Evolutionary conservation across 2,113 vertebrate species (phyloP), one percentile per base, ranked within the genome.

Genomic region (Dicentrarchus labrax): DNA sequence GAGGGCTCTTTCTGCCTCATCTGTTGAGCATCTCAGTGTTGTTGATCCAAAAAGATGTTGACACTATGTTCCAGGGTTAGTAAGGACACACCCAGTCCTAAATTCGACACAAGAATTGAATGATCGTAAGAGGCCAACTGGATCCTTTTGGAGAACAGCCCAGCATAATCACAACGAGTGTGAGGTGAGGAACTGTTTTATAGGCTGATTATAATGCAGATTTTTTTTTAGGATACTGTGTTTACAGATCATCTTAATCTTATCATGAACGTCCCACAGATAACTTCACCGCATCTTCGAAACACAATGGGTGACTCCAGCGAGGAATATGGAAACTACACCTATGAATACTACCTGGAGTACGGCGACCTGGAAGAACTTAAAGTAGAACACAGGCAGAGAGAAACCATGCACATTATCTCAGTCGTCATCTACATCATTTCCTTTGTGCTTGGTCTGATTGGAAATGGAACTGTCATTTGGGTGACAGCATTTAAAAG

Each of bases 401-500:
- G 71, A 38, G 88, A 92, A 43, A 60, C 91, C 3, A 90, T 94
- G 47, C 97, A 98, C 87, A 96, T 98, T 1, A 76, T 96, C 79
- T 99, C 98, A 0, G 95, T 99, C 76, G 94, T 96, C 19, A 93
- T 98, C 62, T 99, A 96, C 73, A 96, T 95, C 1, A 81, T 96
- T 51, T 96, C 96, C 17, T 97, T 99, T 84, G 92, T 97, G 30
- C 92, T 98, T 22, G 98, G 98, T 16, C 87, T 98, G 72, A 95
- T 96, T 56, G 98, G 98, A 78, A 99, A 99, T 76, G 97, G 96
- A 61, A 88, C 89, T 0, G 97, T 99, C 41, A 98, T 99, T 89
- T 99, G 98, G 98, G 95, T 98, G 91, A 98, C 95, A 0, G 96
- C 95, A 0, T 97, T 96, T 80, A 98, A 97, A 87, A 97, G 95